Evolutionary conservation across 1,140 invertebrate genomes (phyloP), one percentile per base, ranked within the genome.

Genomic region (Oscheius sp.): DNA sequence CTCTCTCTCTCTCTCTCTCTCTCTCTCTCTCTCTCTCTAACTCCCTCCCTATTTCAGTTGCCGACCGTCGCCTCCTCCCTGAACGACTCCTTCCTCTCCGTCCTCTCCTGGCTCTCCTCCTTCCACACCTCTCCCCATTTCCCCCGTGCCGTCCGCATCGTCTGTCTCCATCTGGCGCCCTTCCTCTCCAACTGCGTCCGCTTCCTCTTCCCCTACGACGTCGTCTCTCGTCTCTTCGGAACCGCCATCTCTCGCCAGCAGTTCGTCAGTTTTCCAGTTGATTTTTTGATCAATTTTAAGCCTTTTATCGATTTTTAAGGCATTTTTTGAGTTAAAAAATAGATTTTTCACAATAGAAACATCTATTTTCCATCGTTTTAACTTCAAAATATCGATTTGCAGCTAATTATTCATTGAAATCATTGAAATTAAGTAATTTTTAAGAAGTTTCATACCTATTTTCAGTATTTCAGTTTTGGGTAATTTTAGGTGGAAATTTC

Each of bases 161-260:
- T 81, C 1, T 61, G 76, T 23, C 34, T 52, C 4, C 68, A 79
- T 42, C 80, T 81, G 38, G 64, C 79, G 23, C 80, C 80, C 4
- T 81, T 81, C 28, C 58, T 81, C 18, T 77, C 77, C 29, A 46
- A 70, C 3, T 82, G 80, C 38, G 63, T 82, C 20, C 77, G 74
- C 23, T 61, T 45, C 35, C 63, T 80, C 38, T 80, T 80, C 59
- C 68, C 79, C 15, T 79, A 68, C 46, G 74, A 80, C 4, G 35
- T 45, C 23, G 34, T 67, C 36, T 61, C 46, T 29, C 67, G 61
- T 26, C 61, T 73, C 32, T 77, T 70, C 32, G 46, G 62, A 26
- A 52, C 62, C 29, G 49, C 72, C 26, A 70, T 75, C 34, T 58
- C 75, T 20, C 66, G 73, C 7, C 72, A 81, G n/a, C 64, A 73